Conservation (phyloP, 2,113 vertebrate genomes). For the Vombatus ursinus region DNA sequence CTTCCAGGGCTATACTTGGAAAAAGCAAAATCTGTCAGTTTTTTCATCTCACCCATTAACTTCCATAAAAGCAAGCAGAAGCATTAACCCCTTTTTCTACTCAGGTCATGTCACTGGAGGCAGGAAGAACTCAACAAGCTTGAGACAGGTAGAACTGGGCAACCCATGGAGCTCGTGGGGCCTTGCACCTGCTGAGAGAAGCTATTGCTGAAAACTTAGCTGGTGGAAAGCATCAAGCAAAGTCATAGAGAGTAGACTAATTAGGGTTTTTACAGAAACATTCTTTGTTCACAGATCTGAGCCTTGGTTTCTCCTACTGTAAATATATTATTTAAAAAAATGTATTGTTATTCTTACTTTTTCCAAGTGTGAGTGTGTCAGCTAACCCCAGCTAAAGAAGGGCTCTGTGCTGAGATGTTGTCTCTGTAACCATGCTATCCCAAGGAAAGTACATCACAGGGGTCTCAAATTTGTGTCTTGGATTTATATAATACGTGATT, state of each 20-base stretch:
- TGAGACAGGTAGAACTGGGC: constrained; percentile 26
- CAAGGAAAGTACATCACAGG: background rate
- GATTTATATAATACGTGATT: constrained; percentile 21
- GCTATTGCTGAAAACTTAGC: background rate
- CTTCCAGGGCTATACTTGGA: background rate
- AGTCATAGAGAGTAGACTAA: background rate
- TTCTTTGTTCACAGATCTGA: constrained; percentile 5
- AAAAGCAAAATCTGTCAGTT: constrained; percentile 1
- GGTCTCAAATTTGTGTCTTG: constrained; percentile 39
- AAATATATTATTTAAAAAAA: background rate
- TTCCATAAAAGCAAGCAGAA: constrained; percentile 21
- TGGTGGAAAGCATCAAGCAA: background rate
- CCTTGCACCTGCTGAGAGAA: constrained; percentile 8
- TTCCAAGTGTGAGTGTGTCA: background rate
- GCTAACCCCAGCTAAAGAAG: background rate
- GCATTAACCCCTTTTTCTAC: constrained; percentile 39
- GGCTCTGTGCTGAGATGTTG: background rate
- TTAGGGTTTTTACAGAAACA: constrained; percentile 12
- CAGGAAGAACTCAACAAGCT: background rate
- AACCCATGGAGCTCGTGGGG: background rate
- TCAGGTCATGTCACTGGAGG: background rate
- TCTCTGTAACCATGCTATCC: background rate
- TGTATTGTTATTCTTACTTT: background rate
- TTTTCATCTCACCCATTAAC: constrained; percentile 25
- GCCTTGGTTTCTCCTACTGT: background rate